phyloP scores from a whole-genome alignment of 1,140 invertebrate species.

The Homalodisca vitripennis region DNA sequence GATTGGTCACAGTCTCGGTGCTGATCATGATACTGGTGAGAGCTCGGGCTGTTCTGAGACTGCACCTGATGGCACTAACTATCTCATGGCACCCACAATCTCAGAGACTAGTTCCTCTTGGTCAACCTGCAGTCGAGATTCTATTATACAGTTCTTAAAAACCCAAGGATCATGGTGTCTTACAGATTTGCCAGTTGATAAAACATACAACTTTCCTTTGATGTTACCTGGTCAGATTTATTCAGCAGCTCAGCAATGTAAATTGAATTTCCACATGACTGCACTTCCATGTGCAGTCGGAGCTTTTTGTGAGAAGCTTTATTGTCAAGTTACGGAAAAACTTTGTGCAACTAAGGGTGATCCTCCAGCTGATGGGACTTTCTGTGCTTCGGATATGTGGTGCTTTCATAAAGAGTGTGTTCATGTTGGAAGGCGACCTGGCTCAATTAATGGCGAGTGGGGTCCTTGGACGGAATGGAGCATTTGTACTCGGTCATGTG shows the following conservation, averaged over 20 bases:
- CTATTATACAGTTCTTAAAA: constrained; percentile 60
- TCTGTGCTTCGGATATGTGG: constrained; percentile 64
- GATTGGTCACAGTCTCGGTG: constrained; percentile 68
- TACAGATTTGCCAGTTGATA: constrained; percentile 58
- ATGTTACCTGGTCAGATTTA: constrained; percentile 70
- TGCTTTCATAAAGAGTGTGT: constrained; percentile 63
- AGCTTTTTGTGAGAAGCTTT: constrained; percentile 55
- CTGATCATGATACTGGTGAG: constrained; percentile 57
- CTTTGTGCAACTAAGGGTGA: constrained; percentile 57
- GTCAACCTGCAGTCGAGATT: constrained; percentile 63
- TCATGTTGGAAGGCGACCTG: constrained; percentile 58
- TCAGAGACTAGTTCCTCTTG: constrained; percentile 59
- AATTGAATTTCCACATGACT: constrained; percentile 45
- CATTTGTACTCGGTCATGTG: constrained; percentile 78
- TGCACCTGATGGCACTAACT: constrained; percentile 43
- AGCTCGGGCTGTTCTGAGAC: constrained; percentile 48
- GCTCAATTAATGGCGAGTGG: constrained; percentile 66
- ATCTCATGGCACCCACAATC: constrained; percentile 64
- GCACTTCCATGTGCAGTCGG: constrained; percentile 28
- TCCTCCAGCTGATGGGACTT: constrained; percentile 66
- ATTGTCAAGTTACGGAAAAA: constrained; percentile 54
- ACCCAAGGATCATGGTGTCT: constrained; percentile 53
- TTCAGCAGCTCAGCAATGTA: constrained; percentile 64
- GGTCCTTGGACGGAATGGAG: constrained; percentile 58
- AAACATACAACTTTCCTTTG: constrained; percentile 53